Conservation (phyloP, 2,888 invertebrate genomes). For the Pristionchus fissidentatus region DNA sequence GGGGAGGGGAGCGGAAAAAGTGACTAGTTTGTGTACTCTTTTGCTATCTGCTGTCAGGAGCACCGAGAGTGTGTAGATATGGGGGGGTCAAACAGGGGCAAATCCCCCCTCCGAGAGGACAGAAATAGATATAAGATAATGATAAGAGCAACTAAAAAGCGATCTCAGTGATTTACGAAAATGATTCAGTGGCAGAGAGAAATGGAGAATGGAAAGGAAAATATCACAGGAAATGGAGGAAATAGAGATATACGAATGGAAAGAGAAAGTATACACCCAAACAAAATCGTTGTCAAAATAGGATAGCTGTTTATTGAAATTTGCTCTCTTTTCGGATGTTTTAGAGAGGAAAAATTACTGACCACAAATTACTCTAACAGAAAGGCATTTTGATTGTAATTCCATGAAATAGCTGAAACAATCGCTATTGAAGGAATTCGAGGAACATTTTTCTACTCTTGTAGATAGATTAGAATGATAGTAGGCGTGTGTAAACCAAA, state of each 20-base stretch:
- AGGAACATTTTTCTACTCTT: too few relatives aligned
- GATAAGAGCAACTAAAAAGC: not conserved
- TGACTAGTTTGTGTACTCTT: slow-evolving; percentile 13
- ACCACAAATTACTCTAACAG: too few relatives aligned
- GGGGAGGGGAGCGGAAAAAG: not conserved
- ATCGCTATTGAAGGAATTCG: too few relatives aligned
- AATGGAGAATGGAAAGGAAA: not conserved
- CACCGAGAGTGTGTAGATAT: not conserved
- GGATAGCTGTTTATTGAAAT: too few relatives aligned
- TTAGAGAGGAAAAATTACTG: too few relatives aligned
- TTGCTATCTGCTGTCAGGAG: not conserved
- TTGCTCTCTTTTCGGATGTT: too few relatives aligned
- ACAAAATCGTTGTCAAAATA: too few relatives aligned
- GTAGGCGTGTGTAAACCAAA: too few relatives aligned
- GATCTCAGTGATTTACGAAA: not conserved
- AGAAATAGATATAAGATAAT: not conserved
- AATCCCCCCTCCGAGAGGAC: not conserved
- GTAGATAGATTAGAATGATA: too few relatives aligned
- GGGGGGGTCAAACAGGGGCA: not conserved
- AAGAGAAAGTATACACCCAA: not conserved
- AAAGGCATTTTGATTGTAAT: too few relatives aligned
- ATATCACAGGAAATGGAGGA: not conserved
- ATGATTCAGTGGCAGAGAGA: too few relatives aligned
- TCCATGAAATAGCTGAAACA: too few relatives aligned
- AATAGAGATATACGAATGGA: not conserved